phyloP scores from a whole-genome alignment of 2,888 invertebrate species.

The Odontocerum albicorne region DNA sequence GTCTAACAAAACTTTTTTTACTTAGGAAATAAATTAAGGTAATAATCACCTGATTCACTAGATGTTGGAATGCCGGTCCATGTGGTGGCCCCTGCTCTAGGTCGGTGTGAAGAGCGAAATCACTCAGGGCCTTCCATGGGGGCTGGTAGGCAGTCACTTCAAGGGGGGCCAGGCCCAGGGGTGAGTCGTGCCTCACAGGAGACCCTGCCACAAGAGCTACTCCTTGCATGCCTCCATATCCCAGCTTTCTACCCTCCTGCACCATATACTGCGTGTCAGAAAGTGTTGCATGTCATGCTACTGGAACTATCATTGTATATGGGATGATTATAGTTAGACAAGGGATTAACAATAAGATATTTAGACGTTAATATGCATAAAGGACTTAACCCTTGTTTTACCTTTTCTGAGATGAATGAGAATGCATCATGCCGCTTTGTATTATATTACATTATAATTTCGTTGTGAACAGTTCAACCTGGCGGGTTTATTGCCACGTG shows the following conservation, averaged over 20 bases:
- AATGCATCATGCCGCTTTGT: too few relatives aligned
- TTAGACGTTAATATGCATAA: too few relatives aligned
- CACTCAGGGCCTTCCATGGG: constrained; percentile 95
- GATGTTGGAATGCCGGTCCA: constrained; percentile 92
- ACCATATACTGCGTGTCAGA: constrained; percentile 48
- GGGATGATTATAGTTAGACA: too few relatives aligned
- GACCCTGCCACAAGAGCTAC: constrained; percentile 98
- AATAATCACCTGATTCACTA: constrained; percentile 84
- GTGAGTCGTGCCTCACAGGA: constrained; percentile 87
- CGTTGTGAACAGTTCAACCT: too few relatives aligned
- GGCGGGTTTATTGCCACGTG: too few relatives aligned
- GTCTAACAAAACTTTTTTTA: too few relatives aligned
- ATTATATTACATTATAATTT: too few relatives aligned
- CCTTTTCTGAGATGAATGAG: too few relatives aligned
- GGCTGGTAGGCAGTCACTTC: constrained; percentile 93
- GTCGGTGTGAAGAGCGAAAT: constrained; percentile 94
- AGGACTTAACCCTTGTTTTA: too few relatives aligned
- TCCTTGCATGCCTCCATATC: constrained; percentile 93
- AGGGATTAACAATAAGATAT: too few relatives aligned
- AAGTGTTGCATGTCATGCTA: not conserved
- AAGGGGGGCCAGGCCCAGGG: constrained; percentile 81
- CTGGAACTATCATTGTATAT: too few relatives aligned
- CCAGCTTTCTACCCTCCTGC: constrained; percentile 93
- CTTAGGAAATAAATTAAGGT: too few relatives aligned
- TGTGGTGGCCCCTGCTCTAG: constrained; percentile 86